Percentiles rank a stretch among this genome's conserved stretches.
These are phyloP conservation scores for Centrocercus urophasianus DNA, from an alignment of 2,113 vertebrate species.

Conservation along the genomic window DNA sequence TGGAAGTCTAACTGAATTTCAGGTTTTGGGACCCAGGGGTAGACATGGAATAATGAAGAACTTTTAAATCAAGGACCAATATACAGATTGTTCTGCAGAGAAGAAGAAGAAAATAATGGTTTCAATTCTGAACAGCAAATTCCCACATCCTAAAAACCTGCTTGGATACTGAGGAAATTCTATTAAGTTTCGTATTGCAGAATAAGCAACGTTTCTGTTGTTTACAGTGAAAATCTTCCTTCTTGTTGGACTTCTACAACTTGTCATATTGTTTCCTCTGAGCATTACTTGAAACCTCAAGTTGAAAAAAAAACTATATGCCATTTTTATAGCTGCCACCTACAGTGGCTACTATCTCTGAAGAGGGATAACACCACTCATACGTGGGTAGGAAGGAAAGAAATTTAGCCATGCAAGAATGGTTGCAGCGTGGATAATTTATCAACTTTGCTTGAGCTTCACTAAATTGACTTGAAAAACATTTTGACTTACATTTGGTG, in stretches of 20 bases:
- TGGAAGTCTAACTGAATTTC: not conserved
- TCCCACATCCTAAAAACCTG: not conserved
- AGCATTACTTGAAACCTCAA: not conserved
- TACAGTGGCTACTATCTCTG: not conserved
- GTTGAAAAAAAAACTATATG: not conserved
- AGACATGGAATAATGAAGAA: not conserved
- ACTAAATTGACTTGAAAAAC: slow-evolving; percentile 1
- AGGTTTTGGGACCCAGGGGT: not conserved
- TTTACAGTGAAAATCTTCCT: not conserved
- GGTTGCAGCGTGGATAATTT: not conserved
- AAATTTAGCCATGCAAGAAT: not conserved
- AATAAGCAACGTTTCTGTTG: not conserved
- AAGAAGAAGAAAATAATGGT: not conserved
- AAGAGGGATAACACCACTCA: not conserved
- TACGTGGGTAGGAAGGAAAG: not conserved
- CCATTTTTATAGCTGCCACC: not conserved
- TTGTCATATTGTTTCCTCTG: not conserved
- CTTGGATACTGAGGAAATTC: not conserved
- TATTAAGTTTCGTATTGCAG: not conserved
- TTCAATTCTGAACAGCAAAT: not conserved
- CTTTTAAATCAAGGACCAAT: not conserved
- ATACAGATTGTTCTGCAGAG: fast-evolving
- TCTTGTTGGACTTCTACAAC: not conserved
- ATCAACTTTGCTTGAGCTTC: not conserved
- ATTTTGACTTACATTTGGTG: slow-evolving; percentile 6